Percentiles rank a stretch among this genome's conserved stretches.
phyloP scores from a whole-genome alignment of 92 coral and sea anemone genomes.

The Porites divaricata region DNA sequence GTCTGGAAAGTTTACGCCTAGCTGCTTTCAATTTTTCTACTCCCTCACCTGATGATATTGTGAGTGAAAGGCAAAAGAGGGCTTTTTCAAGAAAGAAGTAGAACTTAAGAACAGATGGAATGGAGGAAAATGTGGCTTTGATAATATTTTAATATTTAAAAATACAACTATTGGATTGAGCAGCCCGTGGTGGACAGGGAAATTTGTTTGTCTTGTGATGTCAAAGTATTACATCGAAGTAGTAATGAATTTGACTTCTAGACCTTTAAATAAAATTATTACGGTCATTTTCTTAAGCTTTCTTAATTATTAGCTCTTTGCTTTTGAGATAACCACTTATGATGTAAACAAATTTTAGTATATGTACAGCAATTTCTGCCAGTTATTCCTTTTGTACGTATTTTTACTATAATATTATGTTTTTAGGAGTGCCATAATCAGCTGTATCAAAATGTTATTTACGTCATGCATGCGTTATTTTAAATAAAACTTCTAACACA shows the following conservation, averaged over 20 bases:
- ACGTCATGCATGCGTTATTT: background rate
- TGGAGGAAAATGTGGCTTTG: too few species aligned
- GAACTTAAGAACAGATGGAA: too few species aligned
- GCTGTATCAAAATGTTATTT: background rate
- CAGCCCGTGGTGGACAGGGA: too few species aligned
- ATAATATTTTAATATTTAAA: too few species aligned
- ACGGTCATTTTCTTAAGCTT: too few species aligned
- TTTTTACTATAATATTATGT: background rate
- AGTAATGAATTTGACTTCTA: too few species aligned
- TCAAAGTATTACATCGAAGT: too few species aligned
- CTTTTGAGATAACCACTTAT: background rate
- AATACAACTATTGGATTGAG: too few species aligned
- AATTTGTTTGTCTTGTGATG: too few species aligned
- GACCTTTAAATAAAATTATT: too few species aligned
- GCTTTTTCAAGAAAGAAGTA: conserved; percentile 64
- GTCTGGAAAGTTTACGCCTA: background rate
- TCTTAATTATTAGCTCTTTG: background rate
- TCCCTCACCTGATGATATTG: conserved; percentile 93
- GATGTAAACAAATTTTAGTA: background rate
- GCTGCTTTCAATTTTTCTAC: conserved; percentile 75
- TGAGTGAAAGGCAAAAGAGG: conserved; percentile 69
- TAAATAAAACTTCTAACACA: background rate
- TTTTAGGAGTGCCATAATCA: background rate
- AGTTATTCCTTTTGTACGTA: background rate
- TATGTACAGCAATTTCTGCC: background rate